Conservation (phyloP, 2,113 vertebrate genomes). For the Sigmodon hispidus region DNA sequence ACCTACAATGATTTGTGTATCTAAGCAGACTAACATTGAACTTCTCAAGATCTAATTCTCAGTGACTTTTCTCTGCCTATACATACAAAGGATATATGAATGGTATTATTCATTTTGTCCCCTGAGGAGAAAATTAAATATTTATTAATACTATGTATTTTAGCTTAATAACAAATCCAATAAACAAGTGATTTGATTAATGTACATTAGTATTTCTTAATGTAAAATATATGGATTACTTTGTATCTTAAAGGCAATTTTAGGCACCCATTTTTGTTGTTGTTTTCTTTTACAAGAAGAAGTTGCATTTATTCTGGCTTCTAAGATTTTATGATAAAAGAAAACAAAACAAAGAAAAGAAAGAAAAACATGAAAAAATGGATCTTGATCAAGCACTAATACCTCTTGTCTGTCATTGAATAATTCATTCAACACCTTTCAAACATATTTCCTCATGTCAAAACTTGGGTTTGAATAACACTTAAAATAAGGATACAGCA, state of each 20-base stretch:
- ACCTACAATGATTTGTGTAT: constrained; percentile 42
- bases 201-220: constrained; percentile 63
- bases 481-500: neutral
- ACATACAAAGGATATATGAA: constrained; percentile 4
- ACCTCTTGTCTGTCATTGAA: constrained; percentile 8
- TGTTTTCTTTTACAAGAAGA: no score
- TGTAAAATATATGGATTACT: constrained; percentile 58
- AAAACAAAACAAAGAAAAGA: no score
- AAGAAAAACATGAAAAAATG: neutral
- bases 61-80: neutral
- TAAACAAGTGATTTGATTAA: constrained; percentile 67
- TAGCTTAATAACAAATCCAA: constrained; percentile 66
- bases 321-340: neutral
- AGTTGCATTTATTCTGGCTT: neutral
- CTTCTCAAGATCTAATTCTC: neutral
- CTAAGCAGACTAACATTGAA: neutral
- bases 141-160: constrained; percentile 68
- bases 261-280: neutral
- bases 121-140: constrained; percentile 65
- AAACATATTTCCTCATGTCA: neutral
- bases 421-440: neutral
- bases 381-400: neutral
- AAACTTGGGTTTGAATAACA: neutral
- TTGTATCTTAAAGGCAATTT: constrained; percentile 42
- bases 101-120: constrained; percentile 40